These are phyloP conservation scores for Salvelinus fontinalis DNA, from an alignment of 2,113 vertebrate species.

Conservation along the genomic window DNA sequence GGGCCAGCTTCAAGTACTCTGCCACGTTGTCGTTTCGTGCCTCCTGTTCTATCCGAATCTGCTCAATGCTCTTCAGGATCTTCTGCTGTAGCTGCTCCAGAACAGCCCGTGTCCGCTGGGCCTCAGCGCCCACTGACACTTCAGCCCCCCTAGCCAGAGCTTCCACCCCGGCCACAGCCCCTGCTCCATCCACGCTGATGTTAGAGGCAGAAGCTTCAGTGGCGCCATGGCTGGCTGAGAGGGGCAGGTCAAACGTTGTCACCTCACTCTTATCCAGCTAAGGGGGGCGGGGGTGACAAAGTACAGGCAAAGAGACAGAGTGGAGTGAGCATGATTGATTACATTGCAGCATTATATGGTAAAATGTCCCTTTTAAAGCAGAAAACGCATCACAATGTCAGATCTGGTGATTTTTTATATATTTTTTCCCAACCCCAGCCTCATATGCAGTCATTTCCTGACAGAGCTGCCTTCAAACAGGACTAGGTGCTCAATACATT, in stretches of 20 bases:
- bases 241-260: slow-evolving; percentile 77
- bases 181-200: slow-evolving; percentile 81
- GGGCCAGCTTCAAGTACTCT: slow-evolving; percentile 95
- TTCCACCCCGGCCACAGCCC: slow-evolving; percentile 57
- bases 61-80: slow-evolving; percentile 97
- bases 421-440: background rate
- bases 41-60: slow-evolving; percentile 98
- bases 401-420: background rate
- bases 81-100: slow-evolving; percentile 98
- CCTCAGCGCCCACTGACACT: slow-evolving; percentile 78
- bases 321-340: background rate
- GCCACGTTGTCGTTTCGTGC: slow-evolving; percentile 96
- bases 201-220: slow-evolving; percentile 74
- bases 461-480: too few species aligned
- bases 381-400: background rate
- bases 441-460: too few species aligned
- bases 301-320: background rate
- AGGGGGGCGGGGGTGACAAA: background rate
- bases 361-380: background rate
- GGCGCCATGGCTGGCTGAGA: slow-evolving; percentile 81
- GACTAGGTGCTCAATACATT: too few species aligned
- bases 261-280: slow-evolving; percentile 95
- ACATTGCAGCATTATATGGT: background rate
- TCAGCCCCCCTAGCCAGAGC: slow-evolving; percentile 63
- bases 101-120: slow-evolving; percentile 87